Conservation (phyloP, 2,797 vertebrate genomes). For the Micropoecilia bifurca region DNA sequence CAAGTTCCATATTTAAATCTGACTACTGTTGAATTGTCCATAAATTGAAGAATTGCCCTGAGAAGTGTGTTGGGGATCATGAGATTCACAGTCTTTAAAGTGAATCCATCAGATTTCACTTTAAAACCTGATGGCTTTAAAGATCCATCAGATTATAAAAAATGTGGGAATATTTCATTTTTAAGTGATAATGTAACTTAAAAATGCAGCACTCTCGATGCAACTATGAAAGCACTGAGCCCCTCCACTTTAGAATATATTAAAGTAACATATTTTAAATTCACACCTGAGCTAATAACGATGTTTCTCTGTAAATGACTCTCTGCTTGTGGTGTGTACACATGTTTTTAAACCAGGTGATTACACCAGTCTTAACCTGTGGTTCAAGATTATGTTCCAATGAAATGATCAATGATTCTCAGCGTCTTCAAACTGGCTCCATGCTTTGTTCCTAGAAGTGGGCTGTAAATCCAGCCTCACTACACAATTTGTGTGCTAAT, state of each 20-base stretch:
- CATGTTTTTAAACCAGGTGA: not conserved
- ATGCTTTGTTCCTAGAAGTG: not conserved
- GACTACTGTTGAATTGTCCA: not conserved
- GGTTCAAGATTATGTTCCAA: not conserved
- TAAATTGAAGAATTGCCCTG: not conserved
- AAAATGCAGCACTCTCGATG: not conserved
- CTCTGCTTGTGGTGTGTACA: not conserved
- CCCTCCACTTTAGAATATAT: not conserved
- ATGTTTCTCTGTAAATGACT: not conserved
- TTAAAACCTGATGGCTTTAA: not conserved
- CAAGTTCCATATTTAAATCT: not conserved
- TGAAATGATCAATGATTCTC: conserved; percentile 6
- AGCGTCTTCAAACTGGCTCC: not conserved
- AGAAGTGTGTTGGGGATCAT: not conserved
- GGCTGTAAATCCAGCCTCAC: not conserved
- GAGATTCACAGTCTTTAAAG: not conserved
- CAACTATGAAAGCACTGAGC: not conserved
- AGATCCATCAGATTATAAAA: no score
- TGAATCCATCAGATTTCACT: no score
- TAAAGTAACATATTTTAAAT: not conserved
- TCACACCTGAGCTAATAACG: not conserved
- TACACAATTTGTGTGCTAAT: conserved; percentile 14
- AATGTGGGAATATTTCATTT: no score
- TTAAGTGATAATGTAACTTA: not conserved
- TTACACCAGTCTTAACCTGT: not conserved